Evolutionary conservation across 2,113 vertebrate genomes (phyloP), one percentile per base, ranked within the genome.

Genomic region (Aramus guarauna): DNA sequence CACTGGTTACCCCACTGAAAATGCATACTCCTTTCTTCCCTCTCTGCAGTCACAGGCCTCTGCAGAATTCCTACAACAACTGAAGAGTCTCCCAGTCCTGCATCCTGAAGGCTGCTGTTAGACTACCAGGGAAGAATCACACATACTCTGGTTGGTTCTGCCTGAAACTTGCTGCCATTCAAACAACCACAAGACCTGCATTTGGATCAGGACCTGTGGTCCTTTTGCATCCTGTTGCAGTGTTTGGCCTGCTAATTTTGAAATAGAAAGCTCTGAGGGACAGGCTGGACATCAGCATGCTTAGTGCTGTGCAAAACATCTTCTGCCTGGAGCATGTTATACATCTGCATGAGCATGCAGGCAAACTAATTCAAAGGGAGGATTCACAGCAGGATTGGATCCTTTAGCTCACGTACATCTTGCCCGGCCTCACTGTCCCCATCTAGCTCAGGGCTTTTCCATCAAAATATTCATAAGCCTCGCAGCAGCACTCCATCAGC

Each of bases 391-490:
- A 92, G n/a, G 60, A 59, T 2, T 29, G 7, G 11, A 6, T 67
- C 41, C 23, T 62, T 43, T 36, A 90, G 62, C 13, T 90, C 30
- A n/a, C 0, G 1, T 60, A 32, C 14, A 36, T 71, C n/a, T 72
- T 76, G 15, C 24, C 43, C 50, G 17, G 63, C 37, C 68, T 90
- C 37, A 63, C n/a, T 59, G 5, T 6, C 22, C 7, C 20, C 26
- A n/a, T 41, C 43, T 78, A 63, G 32, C 59, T 82, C 87, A 85
- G 9, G 32, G 56, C 2, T 94, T 94, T 85, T 94, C 52, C 26
- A 55, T 50, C 62, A 90, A 95, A 96, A 90, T 95, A 88, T 92
- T 92, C 47, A 59, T 90, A 53, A 90, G 5, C 10, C 29, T 63
- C 85, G 37, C 32, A 96, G 66, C 19, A 85, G 17, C 1, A 1